Conservation (phyloP, 35 echinoderm and acorn worm genomes). For the Chiridota heheva region DNA sequence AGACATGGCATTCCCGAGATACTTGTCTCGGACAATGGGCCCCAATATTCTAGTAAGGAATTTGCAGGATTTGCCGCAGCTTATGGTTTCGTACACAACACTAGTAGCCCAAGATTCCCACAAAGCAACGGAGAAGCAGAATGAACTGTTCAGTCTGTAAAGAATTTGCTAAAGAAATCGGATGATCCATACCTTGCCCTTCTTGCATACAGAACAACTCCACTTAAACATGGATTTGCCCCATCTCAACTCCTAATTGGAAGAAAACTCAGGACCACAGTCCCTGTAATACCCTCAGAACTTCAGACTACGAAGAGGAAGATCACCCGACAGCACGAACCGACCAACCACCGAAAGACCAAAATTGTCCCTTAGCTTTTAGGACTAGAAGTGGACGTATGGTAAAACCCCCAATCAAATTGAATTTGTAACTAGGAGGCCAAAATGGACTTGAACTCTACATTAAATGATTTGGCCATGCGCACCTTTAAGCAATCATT, state of each 20-base stretch:
- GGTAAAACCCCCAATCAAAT: too few relatives aligned
- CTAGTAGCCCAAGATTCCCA: constrained; percentile 26
- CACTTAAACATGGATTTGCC: constrained; percentile 27
- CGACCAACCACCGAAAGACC: too few relatives aligned
- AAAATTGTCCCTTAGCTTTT: too few relatives aligned
- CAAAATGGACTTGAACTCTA: too few relatives aligned
- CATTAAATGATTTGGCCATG: too few relatives aligned
- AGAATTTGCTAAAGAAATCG: constrained; percentile 26
- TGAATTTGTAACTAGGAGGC: too few relatives aligned
- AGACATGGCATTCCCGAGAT: constrained; percentile 27
- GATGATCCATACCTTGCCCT: constrained; percentile 39
- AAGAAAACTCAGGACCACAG: neutral
- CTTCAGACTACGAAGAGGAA: too few relatives aligned
- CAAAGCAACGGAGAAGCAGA: constrained; percentile 47
- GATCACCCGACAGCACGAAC: too few relatives aligned
- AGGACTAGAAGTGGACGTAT: too few relatives aligned
- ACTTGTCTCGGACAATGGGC: constrained; percentile 44
- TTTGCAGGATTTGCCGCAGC: constrained; percentile 28
- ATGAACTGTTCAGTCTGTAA: constrained; percentile 47
- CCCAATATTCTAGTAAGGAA: constrained; percentile 27
- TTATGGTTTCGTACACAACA: constrained; percentile 22
- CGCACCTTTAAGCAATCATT: too few relatives aligned
- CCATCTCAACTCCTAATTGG: constrained; percentile 63
- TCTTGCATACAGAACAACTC: constrained; percentile 44
- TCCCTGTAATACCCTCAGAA: too few relatives aligned